Evolutionary conservation across 2,888 invertebrate species (phyloP).

Genomic region (Linnaemya vulpina): DNA sequence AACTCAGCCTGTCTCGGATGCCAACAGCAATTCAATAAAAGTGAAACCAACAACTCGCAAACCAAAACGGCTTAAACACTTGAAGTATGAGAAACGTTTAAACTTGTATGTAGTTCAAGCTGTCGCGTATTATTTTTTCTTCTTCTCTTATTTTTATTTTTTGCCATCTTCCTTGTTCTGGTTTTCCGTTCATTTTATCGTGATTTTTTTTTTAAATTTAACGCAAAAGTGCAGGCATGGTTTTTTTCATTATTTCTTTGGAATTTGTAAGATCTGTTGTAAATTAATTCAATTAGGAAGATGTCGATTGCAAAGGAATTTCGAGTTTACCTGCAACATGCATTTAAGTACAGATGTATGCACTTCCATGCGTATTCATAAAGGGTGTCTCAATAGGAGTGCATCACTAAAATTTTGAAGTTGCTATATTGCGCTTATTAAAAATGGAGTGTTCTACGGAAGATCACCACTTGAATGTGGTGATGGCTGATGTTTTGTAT

Average conservation of each 20-base stretch:
- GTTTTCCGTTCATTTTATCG: conserved; percentile 25
- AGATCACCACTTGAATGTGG: too few species aligned
- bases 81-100: conserved; percentile 55
- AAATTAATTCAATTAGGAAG: conserved; percentile 60
- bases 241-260: conserved; percentile 11
- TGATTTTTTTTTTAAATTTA: conserved; percentile 17
- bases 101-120: conserved; percentile 30
- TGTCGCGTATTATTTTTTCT: background rate
- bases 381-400: too few species aligned
- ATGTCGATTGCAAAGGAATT: conserved; percentile 49
- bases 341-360: background rate
- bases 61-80: conserved; percentile 72
- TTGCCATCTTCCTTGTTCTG: conserved; percentile 48
- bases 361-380: background rate
- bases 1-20: conserved; percentile 40
- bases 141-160: background rate
- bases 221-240: background rate
- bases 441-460: too few species aligned
- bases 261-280: conserved; percentile 41
- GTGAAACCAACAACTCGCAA: conserved; percentile 73
- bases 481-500: too few species aligned
- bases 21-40: conserved; percentile 75
- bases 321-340: conserved; percentile 33
- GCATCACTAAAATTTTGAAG: too few species aligned
- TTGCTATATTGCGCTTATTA: too few species aligned